Evolutionary conservation across 1,140 invertebrate genomes (phyloP).

Genomic region (Trichonephila clavipes): DNA sequence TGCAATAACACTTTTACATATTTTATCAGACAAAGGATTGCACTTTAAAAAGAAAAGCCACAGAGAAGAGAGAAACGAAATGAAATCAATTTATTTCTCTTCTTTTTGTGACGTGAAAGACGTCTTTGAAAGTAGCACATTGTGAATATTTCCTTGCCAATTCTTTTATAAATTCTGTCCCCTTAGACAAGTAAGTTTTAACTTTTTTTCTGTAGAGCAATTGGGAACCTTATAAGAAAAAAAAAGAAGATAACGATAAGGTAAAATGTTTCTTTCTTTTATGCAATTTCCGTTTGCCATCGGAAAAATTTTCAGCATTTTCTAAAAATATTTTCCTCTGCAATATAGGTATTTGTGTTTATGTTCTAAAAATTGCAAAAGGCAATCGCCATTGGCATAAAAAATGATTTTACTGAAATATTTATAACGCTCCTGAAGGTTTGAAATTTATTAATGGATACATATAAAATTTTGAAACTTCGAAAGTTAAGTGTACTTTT

Average conservation of each 20-base stretch:
- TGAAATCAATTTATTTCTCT: conserved; percentile 71
- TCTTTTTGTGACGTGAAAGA: conserved; percentile 24
- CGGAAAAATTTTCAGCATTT: too few relatives aligned
- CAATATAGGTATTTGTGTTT: too few relatives aligned
- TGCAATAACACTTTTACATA: conserved; percentile 70
- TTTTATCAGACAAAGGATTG: conserved; percentile 73
- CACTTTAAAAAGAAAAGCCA: conserved; percentile 63
- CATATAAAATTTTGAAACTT: too few relatives aligned
- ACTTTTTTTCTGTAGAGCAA: not conserved
- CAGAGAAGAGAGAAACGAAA: conserved; percentile 51
- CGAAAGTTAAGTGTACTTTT: too few relatives aligned
- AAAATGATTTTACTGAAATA: too few relatives aligned
- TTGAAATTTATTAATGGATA: too few relatives aligned
- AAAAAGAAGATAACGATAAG: conserved; percentile 9
- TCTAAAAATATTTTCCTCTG: too few relatives aligned
- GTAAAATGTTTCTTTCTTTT: not conserved
- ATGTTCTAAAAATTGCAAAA: too few relatives aligned
- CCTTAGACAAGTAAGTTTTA: conserved; percentile 38
- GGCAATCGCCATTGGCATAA: too few relatives aligned
- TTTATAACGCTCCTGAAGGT: too few relatives aligned
- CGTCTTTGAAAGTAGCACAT: conserved; percentile 48
- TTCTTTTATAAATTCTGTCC: conserved; percentile 60
- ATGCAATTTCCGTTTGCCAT: too few relatives aligned
- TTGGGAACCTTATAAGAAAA: not conserved
- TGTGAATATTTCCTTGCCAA: conserved; percentile 70